Conservation (phyloP, 2,797 vertebrate species). For the Clarias fuscus region DNA sequence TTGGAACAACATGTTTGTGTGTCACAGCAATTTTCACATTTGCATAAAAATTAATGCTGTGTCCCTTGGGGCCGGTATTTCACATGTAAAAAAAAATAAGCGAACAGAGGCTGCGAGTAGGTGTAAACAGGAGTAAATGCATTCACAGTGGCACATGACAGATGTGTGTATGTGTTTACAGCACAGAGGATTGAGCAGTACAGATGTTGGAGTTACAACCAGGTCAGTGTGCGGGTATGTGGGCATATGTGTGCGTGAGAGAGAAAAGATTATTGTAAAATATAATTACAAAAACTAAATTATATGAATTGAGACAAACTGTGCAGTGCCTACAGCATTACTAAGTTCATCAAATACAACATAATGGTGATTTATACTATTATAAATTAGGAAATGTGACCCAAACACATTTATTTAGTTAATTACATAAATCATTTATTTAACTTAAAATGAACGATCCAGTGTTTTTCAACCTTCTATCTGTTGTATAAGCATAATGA, state of each 20-base stretch:
- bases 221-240: background rate
- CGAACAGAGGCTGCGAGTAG: background rate
- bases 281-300: too few relatives aligned
- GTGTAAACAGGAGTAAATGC: slow-evolving; percentile 19
- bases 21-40: background rate
- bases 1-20: background rate
- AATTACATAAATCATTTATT: background rate
- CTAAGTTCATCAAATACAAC: background rate
- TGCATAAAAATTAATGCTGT: slow-evolving; percentile 7
- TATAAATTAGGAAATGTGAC: background rate
- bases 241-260: background rate
- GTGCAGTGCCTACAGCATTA: background rate
- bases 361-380: background rate
- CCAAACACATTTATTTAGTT: background rate
- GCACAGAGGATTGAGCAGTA: background rate
- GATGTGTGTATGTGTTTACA: slow-evolving; percentile 13
- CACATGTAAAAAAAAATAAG: too few relatives aligned
- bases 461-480: background rate
- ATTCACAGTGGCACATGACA: background rate
- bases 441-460: background rate
- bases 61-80: background rate
- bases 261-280: too few relatives aligned
- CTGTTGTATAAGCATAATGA: background rate
- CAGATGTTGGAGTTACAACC: background rate
- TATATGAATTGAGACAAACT: too few relatives aligned